These are phyloP conservation scores for Eolophus roseicapilla DNA, from an alignment of 2,113 vertebrate species.

Conservation along the genomic window DNA sequence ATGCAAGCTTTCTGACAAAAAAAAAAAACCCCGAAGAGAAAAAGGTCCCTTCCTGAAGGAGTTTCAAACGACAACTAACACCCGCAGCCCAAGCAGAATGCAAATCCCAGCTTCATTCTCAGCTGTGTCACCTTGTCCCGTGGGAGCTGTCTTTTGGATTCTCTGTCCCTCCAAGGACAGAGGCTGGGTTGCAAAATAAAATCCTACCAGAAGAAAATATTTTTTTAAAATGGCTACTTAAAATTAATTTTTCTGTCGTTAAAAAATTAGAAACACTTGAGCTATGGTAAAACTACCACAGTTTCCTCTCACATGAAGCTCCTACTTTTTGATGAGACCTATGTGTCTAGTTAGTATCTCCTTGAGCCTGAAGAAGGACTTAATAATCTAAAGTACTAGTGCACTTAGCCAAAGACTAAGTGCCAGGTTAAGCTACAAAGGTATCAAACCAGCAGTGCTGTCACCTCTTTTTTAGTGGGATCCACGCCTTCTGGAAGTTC, in stretches of 20 bases:
- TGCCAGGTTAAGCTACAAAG: background rate
- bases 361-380: background rate
- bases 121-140: background rate
- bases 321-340: background rate
- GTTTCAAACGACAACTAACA: background rate
- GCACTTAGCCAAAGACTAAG: background rate
- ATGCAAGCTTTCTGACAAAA: background rate
- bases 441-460: background rate
- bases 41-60: background rate
- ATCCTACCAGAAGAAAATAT: background rate
- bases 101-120: background rate
- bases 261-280: background rate
- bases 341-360: background rate
- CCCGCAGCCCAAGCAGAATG: background rate
- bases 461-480: slow-evolving; percentile 83
- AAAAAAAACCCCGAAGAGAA: background rate
- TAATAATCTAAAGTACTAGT: background rate
- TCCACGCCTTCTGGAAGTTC: slow-evolving; percentile 83
- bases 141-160: background rate
- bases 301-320: background rate
- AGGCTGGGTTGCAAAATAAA: background rate
- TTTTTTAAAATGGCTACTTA: background rate
- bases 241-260: background rate
- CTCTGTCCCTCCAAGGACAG: background rate
- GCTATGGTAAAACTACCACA: background rate